Evolutionary conservation across 2,113 vertebrate genomes (phyloP), one percentile per base, ranked within the genome.

Genomic region (Thomomys bottae): DNA sequence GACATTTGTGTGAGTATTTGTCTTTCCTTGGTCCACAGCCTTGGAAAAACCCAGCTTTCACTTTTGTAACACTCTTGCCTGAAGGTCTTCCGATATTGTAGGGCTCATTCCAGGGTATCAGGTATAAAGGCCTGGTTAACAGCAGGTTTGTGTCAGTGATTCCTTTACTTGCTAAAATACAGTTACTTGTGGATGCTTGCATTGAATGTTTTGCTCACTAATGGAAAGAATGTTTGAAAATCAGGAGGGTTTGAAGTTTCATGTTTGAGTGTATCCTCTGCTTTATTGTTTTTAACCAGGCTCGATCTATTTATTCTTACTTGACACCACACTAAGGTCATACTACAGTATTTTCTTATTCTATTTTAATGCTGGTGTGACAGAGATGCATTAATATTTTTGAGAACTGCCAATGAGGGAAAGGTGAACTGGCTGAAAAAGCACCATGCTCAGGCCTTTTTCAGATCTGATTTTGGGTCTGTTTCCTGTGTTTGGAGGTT

Each of bases 41-140:
- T 92, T 92, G 75, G 68, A 82, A 89, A 87, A 81, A 84, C 68
- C 88, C 42, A 45, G 45, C 72, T 87, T 71, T 84, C 49, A 23
- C 71, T 40, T 89, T 42, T 72, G 80, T 79, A 42, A 75, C 73
- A 66, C 68, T 54, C 49, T 54, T 28, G 68, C 89, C 90, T 79
- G 17, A 54, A 66, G 90, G 75, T 85, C 73, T 32, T 32, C 0
- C 54, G 88, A 75, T 82, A 82, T 28, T 89, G 70, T 94, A 67
- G n/a, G 72, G 63, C 30, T 68, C 30, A 0, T 78, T 94, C 89
- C 36, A 80, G 90, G 92, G 63, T 38, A 76, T 88, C 84, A 92
- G 91, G 72, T 87, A 36, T 73, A 11, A 78, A n/a, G 45, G 59
- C n/a, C 8, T 38, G n/a, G 87, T 86, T 42, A 70, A 89, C 68